Evolutionary conservation across 2,888 invertebrate species (phyloP).

Genomic region (Elegia similella): DNA sequence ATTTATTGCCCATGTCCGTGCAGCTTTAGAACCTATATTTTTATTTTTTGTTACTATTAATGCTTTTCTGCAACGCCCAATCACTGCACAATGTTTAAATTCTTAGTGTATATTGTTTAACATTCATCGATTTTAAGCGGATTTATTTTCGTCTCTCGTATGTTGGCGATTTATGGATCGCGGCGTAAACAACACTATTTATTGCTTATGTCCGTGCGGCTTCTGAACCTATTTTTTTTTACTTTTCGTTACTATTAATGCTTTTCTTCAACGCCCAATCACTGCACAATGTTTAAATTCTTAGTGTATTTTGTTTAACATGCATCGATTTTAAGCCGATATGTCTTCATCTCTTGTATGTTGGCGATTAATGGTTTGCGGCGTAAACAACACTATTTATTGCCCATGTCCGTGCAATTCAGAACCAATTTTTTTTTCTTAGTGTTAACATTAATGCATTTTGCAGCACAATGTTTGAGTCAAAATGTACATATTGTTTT

Average conservation of each 20-base stretch:
- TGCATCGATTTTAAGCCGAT: constrained; percentile 19
- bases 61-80: constrained; percentile 25
- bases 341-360: constrained; percentile 23
- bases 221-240: too few relatives aligned
- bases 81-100: constrained; percentile 25
- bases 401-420: constrained; percentile 1
- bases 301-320: constrained; percentile 22
- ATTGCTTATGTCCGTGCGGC: not conserved
- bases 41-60: too few relatives aligned
- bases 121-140: too few relatives aligned
- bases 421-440: too few relatives aligned
- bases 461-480: too few relatives aligned
- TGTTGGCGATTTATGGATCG: constrained; percentile 23
- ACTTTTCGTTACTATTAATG: not conserved
- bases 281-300: constrained; percentile 21
- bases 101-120: not conserved
- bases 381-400: constrained; percentile 22
- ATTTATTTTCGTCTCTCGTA: too few relatives aligned
- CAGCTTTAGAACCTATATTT: too few relatives aligned
- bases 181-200: constrained; percentile 20
- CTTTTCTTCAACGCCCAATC: constrained; percentile 30
- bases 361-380: constrained; percentile 24
- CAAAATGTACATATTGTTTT: too few relatives aligned
- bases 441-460: too few relatives aligned
- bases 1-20: constrained; percentile 11